Evolutionary conservation across 1,140 invertebrate species (phyloP), one percentile per base, ranked within the genome.

Genomic region (Drosophila jambulina): DNA sequence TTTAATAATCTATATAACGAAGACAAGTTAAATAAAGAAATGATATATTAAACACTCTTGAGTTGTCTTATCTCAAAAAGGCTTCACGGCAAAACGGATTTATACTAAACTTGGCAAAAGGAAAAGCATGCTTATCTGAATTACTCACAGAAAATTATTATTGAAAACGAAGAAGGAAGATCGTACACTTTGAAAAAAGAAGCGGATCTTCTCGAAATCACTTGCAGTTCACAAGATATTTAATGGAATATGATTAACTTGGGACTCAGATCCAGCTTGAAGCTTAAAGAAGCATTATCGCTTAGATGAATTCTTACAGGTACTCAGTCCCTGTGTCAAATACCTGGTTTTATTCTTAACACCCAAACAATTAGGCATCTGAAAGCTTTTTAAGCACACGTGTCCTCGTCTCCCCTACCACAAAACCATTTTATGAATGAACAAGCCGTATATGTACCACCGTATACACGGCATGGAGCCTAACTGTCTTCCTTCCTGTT

Each of bases 351-450:
- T 17, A 4, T 19, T 19, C 2, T 17, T 10, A 59, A 40, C 38
- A 43, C 12, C 40, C 32, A 4, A 61, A 36, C 34, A 77, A 72
- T 65, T 75, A 57, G 57, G 49, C 49, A 25, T 12, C 43, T 61
- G 45, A 69, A 76, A 77, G 75, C 75, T 65, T 67, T 75, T 19
- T 17, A 38, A 49, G 48, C 43, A 61, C 49, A 54, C 43, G 29
- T 51, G 71, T 21, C 43, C n/a, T 10, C 15, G 17, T 21, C 27
- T 25, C 70, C 15, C 46, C 29, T 34, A 5, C 49, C 48, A 36
- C 58, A 67, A 75, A 40, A 29, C 51, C 49, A 58, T 75, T 68
- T 78, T 76, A 76, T 78, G 75, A 76, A 76, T 76, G 75, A 60
- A 68, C 23, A 58, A 27, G n/a, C 42, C 42, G 15, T 23, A 32